Percentiles rank a stretch among this genome's conserved stretches.
phyloP scores from a whole-genome alignment of 1,140 invertebrate genomes.

The Macrotrachela quadricornifera region DNA sequence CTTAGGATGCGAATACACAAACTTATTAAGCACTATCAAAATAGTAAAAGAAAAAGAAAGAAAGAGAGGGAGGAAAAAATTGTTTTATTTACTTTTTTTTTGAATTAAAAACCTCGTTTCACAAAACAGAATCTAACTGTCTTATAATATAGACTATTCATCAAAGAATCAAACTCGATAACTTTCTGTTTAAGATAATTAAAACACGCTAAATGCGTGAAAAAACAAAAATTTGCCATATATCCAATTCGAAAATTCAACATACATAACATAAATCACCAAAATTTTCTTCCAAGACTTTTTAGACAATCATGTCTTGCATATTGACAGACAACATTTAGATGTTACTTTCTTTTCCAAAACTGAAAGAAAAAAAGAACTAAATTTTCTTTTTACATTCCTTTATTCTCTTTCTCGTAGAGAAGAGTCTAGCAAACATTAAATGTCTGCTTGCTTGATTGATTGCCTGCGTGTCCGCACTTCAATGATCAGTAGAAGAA shows the following conservation, averaged over 20 bases:
- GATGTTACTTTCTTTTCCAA: constrained; percentile 22
- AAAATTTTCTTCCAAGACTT: constrained; percentile 49
- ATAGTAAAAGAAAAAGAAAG: too few species aligned
- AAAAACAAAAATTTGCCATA: constrained; percentile 9
- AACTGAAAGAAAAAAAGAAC: background rate
- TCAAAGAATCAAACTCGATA: constrained; percentile 65
- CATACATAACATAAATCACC: constrained; percentile 59
- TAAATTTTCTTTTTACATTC: background rate
- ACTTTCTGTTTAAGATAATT: constrained; percentile 57
- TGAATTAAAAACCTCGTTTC: too few species aligned
- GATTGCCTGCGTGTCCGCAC: too few species aligned
- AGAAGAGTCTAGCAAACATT: too few species aligned
- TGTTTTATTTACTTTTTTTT: too few species aligned
- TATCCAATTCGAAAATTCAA: constrained; percentile 9
- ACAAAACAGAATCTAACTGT: constrained; percentile 23
- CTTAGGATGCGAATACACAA: background rate
- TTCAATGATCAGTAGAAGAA: too few species aligned
- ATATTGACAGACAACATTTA: constrained; percentile 41
- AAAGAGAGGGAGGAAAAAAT: too few species aligned
- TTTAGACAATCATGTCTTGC: constrained; percentile 60
- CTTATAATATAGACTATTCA: constrained; percentile 79
- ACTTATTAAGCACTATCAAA: too few species aligned
- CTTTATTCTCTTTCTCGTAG: too few species aligned
- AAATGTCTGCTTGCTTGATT: too few species aligned
- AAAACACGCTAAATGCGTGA: constrained; percentile 57